A percentile compares a stretch with the other conserved stretches of the same genome.
phyloP scores from a whole-genome alignment of 2,888 invertebrate species.

The Digitonthophagus gazella region DNA sequence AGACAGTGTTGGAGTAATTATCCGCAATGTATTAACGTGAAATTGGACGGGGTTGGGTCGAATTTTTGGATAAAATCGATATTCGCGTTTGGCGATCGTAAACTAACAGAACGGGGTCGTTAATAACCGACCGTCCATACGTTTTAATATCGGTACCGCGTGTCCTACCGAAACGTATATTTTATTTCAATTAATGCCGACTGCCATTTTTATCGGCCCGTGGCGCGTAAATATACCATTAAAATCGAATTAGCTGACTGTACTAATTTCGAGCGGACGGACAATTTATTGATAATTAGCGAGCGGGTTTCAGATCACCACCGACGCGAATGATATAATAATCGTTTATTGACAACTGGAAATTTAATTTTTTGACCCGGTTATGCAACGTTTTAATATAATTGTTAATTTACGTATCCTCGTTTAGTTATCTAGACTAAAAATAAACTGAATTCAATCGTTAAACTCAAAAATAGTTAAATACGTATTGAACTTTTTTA shows the following conservation, averaged over 20 bases:
- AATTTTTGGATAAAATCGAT: not conserved
- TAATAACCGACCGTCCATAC: not conserved
- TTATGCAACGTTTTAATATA: not conserved
- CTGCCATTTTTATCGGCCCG: not conserved
- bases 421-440: not conserved
- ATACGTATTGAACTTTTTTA: too few species aligned
- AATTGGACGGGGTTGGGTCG: not conserved
- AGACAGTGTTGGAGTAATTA: not conserved
- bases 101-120: not conserved
- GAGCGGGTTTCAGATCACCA: not conserved
- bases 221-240: not conserved
- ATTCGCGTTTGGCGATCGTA: not conserved
- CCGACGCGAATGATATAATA: not conserved
- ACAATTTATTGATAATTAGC: not conserved
- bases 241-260: not conserved
- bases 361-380: not conserved
- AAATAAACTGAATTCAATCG: too few species aligned
- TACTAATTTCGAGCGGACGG: not conserved
- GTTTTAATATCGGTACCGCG: not conserved
- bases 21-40: not conserved
- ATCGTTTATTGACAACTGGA: not conserved
- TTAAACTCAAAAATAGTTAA: too few species aligned
- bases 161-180: not conserved
- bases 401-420: not conserved
- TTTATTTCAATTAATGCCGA: not conserved